Percentiles rank a stretch among this genome's conserved stretches.
These are phyloP conservation scores for Chanos chanos DNA, from an alignment of 2,797 vertebrate species.

Conservation along the genomic window DNA sequence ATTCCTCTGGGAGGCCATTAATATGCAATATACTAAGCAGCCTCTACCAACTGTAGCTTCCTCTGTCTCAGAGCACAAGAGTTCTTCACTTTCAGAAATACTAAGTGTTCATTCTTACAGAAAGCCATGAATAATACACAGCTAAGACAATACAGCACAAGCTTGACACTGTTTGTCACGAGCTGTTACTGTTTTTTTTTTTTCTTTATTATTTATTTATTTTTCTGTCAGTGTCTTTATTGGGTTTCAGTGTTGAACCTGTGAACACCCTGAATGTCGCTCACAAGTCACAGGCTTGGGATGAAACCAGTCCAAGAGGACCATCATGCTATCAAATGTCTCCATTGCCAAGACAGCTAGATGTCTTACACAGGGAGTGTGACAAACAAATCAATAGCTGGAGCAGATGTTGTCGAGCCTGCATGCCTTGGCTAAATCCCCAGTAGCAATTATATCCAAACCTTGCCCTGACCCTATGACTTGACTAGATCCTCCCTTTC, in stretches of 20 bases:
- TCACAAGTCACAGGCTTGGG: too few relatives aligned
- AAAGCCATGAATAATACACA: too few relatives aligned
- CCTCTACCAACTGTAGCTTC: constrained; percentile 25
- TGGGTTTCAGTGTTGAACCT: too few relatives aligned
- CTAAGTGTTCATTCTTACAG: too few relatives aligned
- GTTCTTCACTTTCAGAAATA: too few relatives aligned
- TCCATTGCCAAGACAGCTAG: constrained; percentile 33
- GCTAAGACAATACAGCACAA: too few relatives aligned
- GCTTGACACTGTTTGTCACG: too few relatives aligned
- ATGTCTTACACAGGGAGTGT: constrained; percentile 34
- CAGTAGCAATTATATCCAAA: constrained; percentile 26
- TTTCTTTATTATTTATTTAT: too few relatives aligned
- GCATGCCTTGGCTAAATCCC: constrained; percentile 20
- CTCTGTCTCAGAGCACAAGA: too few relatives aligned
- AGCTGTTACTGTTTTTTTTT: too few relatives aligned
- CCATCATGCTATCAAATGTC: neutral
- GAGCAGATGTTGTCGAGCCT: constrained; percentile 32
- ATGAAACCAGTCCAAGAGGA: neutral
- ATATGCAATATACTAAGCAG: constrained; percentile 20
- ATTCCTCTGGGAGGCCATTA: constrained; percentile 27
- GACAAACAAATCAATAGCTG: constrained; percentile 48
- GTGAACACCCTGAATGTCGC: too few relatives aligned
- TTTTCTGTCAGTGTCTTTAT: too few relatives aligned
- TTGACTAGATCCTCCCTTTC: constrained; percentile 37
- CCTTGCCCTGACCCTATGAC: constrained; percentile 32